These are phyloP conservation scores for Bicyclus anynana DNA, from an alignment of 1,140 invertebrate species.

Conservation along the genomic window DNA sequence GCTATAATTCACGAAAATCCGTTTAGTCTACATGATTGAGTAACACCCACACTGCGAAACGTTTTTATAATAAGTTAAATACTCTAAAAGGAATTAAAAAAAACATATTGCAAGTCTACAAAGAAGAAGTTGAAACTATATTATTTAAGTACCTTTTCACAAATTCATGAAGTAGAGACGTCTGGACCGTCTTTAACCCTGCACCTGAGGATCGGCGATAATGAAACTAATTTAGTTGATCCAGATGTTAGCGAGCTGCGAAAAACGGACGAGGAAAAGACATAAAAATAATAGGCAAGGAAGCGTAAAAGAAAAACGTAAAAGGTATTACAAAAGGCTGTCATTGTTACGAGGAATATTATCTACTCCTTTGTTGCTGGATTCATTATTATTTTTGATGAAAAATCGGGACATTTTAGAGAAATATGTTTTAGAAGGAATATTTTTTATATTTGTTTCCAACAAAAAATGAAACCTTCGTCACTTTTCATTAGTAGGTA, in stretches of 20 bases:
- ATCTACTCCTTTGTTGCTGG: not conserved
- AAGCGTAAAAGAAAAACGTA: not conserved
- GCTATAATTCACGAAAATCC: no score
- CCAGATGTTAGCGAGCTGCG: constrained; percentile 9
- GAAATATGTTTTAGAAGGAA: not conserved
- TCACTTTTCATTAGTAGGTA: no score
- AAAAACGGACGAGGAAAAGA: constrained; percentile 16
- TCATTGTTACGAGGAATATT: not conserved
- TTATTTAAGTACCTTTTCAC: not conserved
- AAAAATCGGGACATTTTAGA: not conserved
- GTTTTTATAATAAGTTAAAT: not conserved
- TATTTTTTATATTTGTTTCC: no score
- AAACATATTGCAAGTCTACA: not conserved
- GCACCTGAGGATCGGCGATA: constrained; percentile 52
- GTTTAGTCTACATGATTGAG: no score
- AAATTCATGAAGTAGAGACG: constrained; percentile 9
- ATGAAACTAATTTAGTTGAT: constrained; percentile 59
- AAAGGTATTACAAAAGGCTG: not conserved
- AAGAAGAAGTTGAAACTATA: not conserved
- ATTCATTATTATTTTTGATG: not conserved
- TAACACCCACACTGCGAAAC: not conserved
- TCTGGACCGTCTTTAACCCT: constrained; percentile 5
- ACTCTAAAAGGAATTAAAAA: not conserved
- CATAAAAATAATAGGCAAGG: not conserved
- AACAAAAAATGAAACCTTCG: no score